Evolutionary conservation across 2,797 vertebrate species (phyloP).

Genomic region (Crax fasciolata): DNA sequence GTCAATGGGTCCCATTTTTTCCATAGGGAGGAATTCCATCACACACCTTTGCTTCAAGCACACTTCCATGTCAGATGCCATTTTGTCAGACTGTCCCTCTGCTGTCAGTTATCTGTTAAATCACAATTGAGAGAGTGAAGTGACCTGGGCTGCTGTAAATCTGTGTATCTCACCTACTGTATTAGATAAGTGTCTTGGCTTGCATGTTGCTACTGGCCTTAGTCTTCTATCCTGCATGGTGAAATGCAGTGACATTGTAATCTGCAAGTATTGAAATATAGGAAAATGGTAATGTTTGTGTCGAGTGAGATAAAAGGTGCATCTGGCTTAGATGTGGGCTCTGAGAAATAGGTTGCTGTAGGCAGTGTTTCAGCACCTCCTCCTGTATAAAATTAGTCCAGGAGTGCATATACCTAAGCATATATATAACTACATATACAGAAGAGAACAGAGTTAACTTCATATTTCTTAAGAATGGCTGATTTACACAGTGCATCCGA

Average conservation of each 20-base stretch:
- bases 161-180: background rate
- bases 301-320: background rate
- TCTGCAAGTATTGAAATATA: background rate
- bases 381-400: background rate
- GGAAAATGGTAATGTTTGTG: background rate
- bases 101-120: background rate
- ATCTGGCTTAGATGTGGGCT: background rate
- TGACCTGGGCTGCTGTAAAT: background rate
- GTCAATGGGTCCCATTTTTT: no score
- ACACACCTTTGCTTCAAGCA: no score
- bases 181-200: background rate
- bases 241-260: background rate
- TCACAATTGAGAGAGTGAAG: background rate
- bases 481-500: background rate
- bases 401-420: background rate
- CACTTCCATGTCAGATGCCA: no score
- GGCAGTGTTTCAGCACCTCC: background rate
- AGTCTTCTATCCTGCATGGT: background rate
- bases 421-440: rapidly evolving
- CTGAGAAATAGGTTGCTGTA: background rate
- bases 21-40: no score
- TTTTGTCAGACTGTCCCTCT: background rate
- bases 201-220: background rate
- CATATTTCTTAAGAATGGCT: background rate
- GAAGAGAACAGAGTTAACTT: background rate